Base-by-base conservation (phyloP, 2,113 vertebrate genomes). In the Neogobius melanostomus region DNA sequence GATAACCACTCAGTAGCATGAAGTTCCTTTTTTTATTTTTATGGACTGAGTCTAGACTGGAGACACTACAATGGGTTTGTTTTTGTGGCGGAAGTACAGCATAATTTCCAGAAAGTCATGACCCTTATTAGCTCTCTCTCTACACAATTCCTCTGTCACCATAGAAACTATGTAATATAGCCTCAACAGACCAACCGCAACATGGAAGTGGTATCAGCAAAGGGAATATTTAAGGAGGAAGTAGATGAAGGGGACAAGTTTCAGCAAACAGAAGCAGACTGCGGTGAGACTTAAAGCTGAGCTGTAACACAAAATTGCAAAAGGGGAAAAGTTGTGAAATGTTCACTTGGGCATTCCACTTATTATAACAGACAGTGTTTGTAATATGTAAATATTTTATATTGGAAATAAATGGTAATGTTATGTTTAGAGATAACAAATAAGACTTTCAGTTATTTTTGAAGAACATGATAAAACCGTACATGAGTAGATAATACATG, bases 11-110 rank as follows among this genome's bases (percentile, higher is more conserved):
- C 59, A 8, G 28, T 11, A 68, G 44, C 48, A 45, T 1, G 53
- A 66, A 72, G 72, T 88, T 86, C 85, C 82, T 82, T 71, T 87
- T 85, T 88, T 80, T 61, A 9, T 21, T 21, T 21, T 1, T 21
- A 17, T 77, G 72, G 69, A 84, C 73, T 11, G 0, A 16, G 86
- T 91, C 89, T 88, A 89, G 87, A 89, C 86, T 52, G 2, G 10
- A 79, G 56, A 80, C 79, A 79, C 80, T 81, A 48, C 87, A 71
- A 4, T 21, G 14, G 77, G 70, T 79, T 85, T 76, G 21, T 64
- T 77, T 84, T 80, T 49, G 67, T 53, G 72, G 81, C 57, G 64
- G 62, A 77, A 65, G 62, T 61, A 79, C 63, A 56, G 57, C 42
- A 59, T 79, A 49, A 44, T 65, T 89, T 86, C 82, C 87, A 82